Conservation (phyloP, 2,113 vertebrate species). For the Passer montanus region DNA sequence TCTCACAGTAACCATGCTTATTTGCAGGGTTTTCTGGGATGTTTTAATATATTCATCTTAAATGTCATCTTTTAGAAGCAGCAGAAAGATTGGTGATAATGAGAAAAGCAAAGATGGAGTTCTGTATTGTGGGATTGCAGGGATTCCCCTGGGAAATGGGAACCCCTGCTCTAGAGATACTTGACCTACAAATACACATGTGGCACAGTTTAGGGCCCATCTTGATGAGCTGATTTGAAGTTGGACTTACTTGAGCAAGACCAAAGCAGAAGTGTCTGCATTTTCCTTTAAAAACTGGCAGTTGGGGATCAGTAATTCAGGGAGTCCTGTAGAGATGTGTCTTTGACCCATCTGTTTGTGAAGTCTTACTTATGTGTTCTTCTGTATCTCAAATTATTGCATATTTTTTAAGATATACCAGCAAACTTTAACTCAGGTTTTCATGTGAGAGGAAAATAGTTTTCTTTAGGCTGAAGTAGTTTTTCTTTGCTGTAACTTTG, state of each 20-base stretch:
- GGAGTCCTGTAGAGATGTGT: fast-evolving
- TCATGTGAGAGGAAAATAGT: neutral
- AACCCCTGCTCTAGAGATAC: neutral
- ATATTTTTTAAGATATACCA: neutral
- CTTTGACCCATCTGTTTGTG: fast-evolving
- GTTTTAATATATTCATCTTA: neutral
- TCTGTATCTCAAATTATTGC: neutral
- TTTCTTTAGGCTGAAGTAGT: neutral
- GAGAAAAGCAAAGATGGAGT: neutral
- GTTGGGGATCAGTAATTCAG: neutral
- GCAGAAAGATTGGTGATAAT: neutral
- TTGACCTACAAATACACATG: neutral
- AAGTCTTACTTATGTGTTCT: neutral
- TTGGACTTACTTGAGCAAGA: neutral
- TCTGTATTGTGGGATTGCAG: neutral
- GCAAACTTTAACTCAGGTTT: neutral
- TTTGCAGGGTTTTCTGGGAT: neutral
- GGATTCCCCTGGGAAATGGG: neutral
- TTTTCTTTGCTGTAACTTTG: neutral
- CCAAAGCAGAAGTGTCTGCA: neutral
- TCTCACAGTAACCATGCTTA: neutral
- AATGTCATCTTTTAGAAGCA: neutral
- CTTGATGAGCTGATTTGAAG: neutral
- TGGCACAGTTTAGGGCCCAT: neutral
- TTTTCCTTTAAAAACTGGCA: neutral